These are phyloP conservation scores for Chloromyia formosa DNA, from an alignment of 2,888 invertebrate species.

Conservation along the genomic window DNA sequence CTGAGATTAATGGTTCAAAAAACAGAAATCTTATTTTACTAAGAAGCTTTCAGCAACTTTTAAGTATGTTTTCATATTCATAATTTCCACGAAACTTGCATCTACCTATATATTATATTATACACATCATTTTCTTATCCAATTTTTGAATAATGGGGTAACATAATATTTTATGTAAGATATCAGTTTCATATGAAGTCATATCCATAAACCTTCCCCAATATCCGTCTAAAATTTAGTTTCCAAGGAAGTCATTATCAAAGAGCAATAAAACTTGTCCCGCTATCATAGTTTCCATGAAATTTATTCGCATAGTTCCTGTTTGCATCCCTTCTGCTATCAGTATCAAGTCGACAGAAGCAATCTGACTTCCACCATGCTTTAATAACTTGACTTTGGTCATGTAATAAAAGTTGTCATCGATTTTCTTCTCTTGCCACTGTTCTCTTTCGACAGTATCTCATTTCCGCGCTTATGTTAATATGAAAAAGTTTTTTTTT, in stretches of 20 bases:
- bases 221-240: background rate
- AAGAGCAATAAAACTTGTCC: constrained; percentile 36
- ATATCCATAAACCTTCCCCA: background rate
- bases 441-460: too few relatives aligned
- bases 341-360: background rate
- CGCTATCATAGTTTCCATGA: constrained; percentile 20
- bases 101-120: too few relatives aligned
- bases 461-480: background rate
- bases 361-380: background rate
- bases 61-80: too few relatives aligned
- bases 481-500: too few relatives aligned
- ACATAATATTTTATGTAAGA: background rate
- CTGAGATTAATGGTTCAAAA: too few relatives aligned
- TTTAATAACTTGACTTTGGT: constrained; percentile 23
- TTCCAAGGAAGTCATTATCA: constrained; percentile 33
- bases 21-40: too few relatives aligned
- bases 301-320: constrained; percentile 31
- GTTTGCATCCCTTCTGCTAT: constrained; percentile 19
- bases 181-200: background rate
- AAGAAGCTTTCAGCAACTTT: too few relatives aligned
- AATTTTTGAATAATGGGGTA: background rate
- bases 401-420: constrained; percentile 42
- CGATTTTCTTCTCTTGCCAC: constrained; percentile 8
- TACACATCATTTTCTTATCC: too few relatives aligned
- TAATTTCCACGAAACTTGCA: too few relatives aligned